Base-by-base conservation (phyloP, 2,888 invertebrate species). In the Eumerus sabulonum region DNA sequence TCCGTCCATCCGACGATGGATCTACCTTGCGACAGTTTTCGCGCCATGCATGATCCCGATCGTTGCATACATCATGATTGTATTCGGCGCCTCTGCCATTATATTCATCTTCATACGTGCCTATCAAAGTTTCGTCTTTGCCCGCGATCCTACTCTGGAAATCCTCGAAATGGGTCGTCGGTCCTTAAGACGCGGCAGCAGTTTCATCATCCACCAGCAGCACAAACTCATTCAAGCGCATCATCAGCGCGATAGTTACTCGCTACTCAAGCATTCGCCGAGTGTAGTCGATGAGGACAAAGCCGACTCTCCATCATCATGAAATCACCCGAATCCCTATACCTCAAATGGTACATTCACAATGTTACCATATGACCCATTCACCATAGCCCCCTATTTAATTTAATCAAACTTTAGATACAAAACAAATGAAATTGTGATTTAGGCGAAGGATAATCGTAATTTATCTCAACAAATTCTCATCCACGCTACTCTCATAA, bases 1-100 rank as follows among this genome's bases (percentile, higher is more conserved):
- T 0, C 94, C 95, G 0, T 90, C 94, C n/a, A 95, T 96, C 66
- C 92, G 93, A 85, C 91, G 94, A 17, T 95, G 94, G 94, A 92
- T 96, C 16, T 96, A 93, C 88, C 86, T 96, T 47, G 94, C 94
- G 13, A 96, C 96, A 1, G 93, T 94, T 0, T 92, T 96, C 77
- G 93, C 93, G 0, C 95, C 95, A 13, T 88, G 93, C 19, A 92
- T 93, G 0, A 93, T 92, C 14, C 95, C 95, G 0, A 84, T 93
- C 12, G 87, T 94, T 57, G 92, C 93, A 1, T 96, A 95, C 87
- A 92, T 94, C 19, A 91, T 93, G 87, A 94, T 95, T 72, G 87
- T 93, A 56, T 88, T 92, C 66, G 96, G 96, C 0, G 88, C 93
- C 2, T 89, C 92, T 51, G 90, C 92, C 18, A 90, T 96, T 17